Percentiles rank a stretch among this genome's conserved stretches.
Evolutionary conservation across 2,888 invertebrate species (phyloP).

Genomic region (Euzophera pinguis): DNA sequence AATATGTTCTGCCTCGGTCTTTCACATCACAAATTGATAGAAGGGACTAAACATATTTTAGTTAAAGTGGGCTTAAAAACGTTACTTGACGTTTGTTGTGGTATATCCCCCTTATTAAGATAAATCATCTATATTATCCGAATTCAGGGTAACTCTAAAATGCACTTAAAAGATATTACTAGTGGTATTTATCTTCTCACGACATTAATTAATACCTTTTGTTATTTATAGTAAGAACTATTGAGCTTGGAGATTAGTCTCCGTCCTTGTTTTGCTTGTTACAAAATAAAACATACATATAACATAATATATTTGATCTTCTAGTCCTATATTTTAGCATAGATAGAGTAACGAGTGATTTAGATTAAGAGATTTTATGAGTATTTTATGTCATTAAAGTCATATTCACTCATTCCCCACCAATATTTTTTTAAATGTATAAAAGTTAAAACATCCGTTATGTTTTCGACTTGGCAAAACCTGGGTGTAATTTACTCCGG

Average conservation of each 20-base stretch:
- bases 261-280: constrained; percentile 54
- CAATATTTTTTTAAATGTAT: constrained; percentile 8
- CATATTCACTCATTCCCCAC: constrained; percentile 15
- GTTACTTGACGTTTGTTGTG: no score
- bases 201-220: constrained; percentile 6
- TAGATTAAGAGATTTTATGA: constrained; percentile 32
- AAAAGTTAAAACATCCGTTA: not conserved
- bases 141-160: constrained; percentile 36
- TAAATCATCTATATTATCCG: constrained; percentile 19
- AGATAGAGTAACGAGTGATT: constrained; percentile 31
- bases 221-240: constrained; percentile 19
- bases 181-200: constrained; percentile 13
- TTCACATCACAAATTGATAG: no score
- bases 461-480: not conserved
- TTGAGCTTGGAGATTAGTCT: constrained; percentile 53
- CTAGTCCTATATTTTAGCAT: constrained; percentile 60
- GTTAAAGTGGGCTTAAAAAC: no score
- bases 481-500: no score
- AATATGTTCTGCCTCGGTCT: no score
- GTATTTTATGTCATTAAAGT: constrained; percentile 25
- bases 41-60: no score
- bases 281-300: constrained; percentile 20
- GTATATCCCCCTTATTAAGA: no score
- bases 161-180: constrained; percentile 17
- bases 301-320: constrained; percentile 47